Conservation (phyloP, 2,113 vertebrate genomes). For the Eonycteris spelaea region DNA sequence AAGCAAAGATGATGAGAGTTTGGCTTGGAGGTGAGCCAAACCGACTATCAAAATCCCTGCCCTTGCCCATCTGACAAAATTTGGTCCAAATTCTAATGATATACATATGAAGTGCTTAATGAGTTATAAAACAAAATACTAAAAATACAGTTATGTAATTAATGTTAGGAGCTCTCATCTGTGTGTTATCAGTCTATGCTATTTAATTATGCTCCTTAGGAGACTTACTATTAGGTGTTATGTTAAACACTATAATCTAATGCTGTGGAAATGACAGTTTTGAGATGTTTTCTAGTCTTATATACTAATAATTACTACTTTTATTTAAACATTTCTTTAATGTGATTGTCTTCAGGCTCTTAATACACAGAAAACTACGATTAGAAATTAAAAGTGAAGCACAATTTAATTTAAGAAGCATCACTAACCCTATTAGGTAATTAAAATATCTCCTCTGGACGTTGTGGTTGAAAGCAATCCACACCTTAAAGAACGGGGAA, state of each 20-base stretch:
- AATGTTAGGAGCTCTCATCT: background rate
- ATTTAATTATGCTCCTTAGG: conserved; percentile 16
- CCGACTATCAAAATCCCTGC: background rate
- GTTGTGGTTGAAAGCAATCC: background rate
- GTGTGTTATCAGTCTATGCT: background rate
- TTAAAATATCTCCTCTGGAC: background rate
- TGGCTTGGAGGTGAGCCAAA: background rate
- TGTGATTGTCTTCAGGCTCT: conserved; percentile 38
- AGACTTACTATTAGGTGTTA: background rate
- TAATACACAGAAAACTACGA: conserved; percentile 23
- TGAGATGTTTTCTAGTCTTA: conserved; percentile 37
- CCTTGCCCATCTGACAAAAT: background rate
- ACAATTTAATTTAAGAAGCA: conserved; percentile 21
- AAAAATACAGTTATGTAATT: background rate
- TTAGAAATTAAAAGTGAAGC: conserved; percentile 47
- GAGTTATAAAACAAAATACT: background rate
- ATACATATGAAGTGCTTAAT: background rate
- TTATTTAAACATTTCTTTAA: conserved; percentile 53
- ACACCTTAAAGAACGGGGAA: background rate
- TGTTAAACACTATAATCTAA: conserved; percentile 42
- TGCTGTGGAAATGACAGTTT: background rate
- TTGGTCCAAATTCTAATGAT: background rate
- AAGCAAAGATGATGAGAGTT: background rate
- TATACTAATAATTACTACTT: conserved; percentile 52
- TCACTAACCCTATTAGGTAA: background rate